Base-by-base conservation (phyloP, 2,888 invertebrate species). In the Polydrusus tereticollis region DNA sequence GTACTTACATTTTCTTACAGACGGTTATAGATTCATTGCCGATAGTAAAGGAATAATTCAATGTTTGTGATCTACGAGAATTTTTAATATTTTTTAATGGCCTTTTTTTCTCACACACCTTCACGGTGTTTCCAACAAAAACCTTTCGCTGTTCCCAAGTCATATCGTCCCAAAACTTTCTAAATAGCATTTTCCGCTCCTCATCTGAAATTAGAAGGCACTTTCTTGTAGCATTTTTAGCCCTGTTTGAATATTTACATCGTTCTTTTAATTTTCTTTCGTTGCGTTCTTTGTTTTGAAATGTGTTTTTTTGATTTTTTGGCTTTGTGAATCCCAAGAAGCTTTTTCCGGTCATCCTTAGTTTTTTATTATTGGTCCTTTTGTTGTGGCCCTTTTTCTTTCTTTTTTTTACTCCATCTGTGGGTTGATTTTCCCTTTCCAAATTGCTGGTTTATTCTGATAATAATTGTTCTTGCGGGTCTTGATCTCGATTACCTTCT, bases 291-390 rank as follows among this genome's bases (percentile, higher is more conserved):
- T 26, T 20, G 50, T 63, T 50, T 47, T 63, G 45, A 50, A 63
- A 63, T 29, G 63, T 63, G 23, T 47, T 63, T 66, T 58, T 41
- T 57, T 50, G 23, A 21, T 50, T 21, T 50, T 50, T 66, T n/a
- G 57, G 66, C 38, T 66, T 66, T 57, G 43, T 43, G 45, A 66
- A 57, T 58, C 66, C 57, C 58, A 57, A 58, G 57, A 55, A 57
- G 29, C 45, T 66, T 58, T 66, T 55, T 10, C 66, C 57, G 7
- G 43, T 43, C 41, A 66, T 10, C 38, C 57, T 55, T 66, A 66
- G 45, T 45, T 57, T 57, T 57, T 66, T 66, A 58, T 66, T 66
- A 55, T 23, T 43, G 23, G 41, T 38, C 18, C 58, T 66, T 58
- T 66, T 66, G 18, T 66, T 66, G 21, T 66, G 14, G 4, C 66